Evolutionary conservation across 30 jellyfish, hydroid and myxozoan species (phyloP).

Genomic region (Pelagia noctiluca): DNA sequence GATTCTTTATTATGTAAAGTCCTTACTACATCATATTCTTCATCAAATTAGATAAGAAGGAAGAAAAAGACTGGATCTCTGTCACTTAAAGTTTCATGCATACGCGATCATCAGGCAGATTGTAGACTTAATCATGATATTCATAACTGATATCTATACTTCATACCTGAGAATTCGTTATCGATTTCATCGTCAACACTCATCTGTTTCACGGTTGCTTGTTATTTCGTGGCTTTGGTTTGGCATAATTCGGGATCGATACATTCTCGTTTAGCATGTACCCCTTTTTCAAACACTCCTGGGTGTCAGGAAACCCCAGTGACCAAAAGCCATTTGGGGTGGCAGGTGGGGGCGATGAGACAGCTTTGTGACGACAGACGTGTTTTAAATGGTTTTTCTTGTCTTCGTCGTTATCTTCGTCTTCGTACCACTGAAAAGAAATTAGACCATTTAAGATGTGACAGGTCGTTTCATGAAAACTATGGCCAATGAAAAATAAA

Average conservation of each 20-base stretch:
- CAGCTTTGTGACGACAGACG: slow-evolving; percentile 83
- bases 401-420: slow-evolving; percentile 45
- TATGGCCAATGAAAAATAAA: too few species aligned
- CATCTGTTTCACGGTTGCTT: neutral
- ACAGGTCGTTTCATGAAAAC: too few species aligned
- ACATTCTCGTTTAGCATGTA: slow-evolving; percentile 77
- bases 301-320: slow-evolving; percentile 84
- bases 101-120: too few species aligned
- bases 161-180: neutral
- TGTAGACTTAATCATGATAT: too few species aligned
- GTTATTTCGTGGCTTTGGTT: slow-evolving; percentile 67
- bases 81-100: too few species aligned
- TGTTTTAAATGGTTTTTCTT: slow-evolving; percentile 44
- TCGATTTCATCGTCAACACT: too few species aligned
- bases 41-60: too few species aligned
- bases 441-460: neutral
- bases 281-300: slow-evolving; percentile 76
- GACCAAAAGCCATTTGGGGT: slow-evolving; percentile 93
- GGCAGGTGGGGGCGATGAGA: slow-evolving; percentile 82
- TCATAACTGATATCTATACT: too few species aligned
- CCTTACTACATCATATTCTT: too few species aligned
- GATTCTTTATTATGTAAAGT: too few species aligned
- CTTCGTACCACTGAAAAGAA: slow-evolving; percentile 54
- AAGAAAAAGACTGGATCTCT: too few species aligned
- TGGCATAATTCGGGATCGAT: slow-evolving; percentile 84